A percentile compares a stretch with the other conserved stretches of the same genome.
phyloP scores from a whole-genome alignment of 1,140 invertebrate genomes.

The Latrodectus geometricus region DNA sequence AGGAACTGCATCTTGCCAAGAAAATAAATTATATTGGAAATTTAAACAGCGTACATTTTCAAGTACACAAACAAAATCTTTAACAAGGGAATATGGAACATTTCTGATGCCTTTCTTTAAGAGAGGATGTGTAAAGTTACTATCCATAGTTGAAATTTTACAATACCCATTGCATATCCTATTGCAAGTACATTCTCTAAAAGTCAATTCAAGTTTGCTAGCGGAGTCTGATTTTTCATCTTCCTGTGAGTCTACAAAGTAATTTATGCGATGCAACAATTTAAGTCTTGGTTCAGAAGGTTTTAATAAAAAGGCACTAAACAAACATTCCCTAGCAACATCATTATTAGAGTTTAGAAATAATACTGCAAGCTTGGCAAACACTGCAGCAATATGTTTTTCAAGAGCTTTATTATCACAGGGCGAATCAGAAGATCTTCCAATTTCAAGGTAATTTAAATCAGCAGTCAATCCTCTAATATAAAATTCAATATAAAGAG shows the following conservation, averaged over 20 bases:
- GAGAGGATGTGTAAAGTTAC: conserved; percentile 26
- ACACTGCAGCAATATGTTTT: conserved; percentile 40
- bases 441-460: conserved; percentile 50
- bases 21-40: conserved; percentile 50
- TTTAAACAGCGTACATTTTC: conserved; percentile 26
- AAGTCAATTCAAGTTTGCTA: not conserved
- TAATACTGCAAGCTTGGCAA: conserved; percentile 44
- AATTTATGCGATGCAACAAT: conserved; percentile 22
- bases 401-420: not conserved
- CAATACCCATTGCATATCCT: conserved; percentile 29
- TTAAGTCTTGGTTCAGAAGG: conserved; percentile 24
- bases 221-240: not conserved
- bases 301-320: conserved; percentile 59
- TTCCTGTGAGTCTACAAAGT: not conserved
- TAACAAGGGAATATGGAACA: conserved; percentile 12
- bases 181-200: not conserved
- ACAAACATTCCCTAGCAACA: conserved; percentile 50
- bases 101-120: conserved; percentile 29
- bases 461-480: conserved; percentile 53
- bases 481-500: conserved; percentile 56
- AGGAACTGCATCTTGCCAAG: conserved; percentile 28
- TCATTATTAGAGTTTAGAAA: conserved; percentile 11
- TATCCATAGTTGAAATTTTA: not conserved
- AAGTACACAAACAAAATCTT: conserved; percentile 31
- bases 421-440: not conserved